phyloP scores from a whole-genome alignment of 2,113 vertebrate species.

The Sialia sialis region DNA sequence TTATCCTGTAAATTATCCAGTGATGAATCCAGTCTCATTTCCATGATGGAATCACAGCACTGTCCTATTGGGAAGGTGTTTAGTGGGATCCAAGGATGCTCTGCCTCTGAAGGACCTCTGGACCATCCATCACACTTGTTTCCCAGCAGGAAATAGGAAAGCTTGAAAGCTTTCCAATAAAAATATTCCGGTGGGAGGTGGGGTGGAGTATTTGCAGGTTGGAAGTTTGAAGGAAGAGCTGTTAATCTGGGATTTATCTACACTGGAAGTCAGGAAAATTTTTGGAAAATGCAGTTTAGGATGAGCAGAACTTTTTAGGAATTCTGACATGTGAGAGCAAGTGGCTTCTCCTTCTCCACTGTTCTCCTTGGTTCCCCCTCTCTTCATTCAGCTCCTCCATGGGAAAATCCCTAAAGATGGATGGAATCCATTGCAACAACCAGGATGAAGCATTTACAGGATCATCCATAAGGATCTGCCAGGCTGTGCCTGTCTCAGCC shows the following conservation, averaged over 20 bases:
- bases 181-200: neutral
- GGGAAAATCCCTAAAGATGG: neutral
- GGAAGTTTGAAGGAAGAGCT: neutral
- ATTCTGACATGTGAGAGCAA: fast-evolving
- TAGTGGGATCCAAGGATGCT: neutral
- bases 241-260: neutral
- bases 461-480: neutral
- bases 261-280: neutral
- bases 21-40: neutral
- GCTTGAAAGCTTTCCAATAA: neutral
- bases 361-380: neutral
- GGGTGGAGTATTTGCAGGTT: neutral
- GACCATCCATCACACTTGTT: neutral
- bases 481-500: neutral
- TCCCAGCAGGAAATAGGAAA: neutral
- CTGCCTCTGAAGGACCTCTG: neutral
- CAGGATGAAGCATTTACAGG: neutral
- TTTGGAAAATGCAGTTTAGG: neutral
- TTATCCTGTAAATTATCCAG: neutral
- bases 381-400: neutral
- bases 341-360: fast-evolving
- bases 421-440: neutral
- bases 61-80: neutral
- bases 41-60: fast-evolving
- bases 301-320: neutral